Evolutionary conservation across 2,888 invertebrate genomes (phyloP).

Genomic region (Agonum fuliginosum): DNA sequence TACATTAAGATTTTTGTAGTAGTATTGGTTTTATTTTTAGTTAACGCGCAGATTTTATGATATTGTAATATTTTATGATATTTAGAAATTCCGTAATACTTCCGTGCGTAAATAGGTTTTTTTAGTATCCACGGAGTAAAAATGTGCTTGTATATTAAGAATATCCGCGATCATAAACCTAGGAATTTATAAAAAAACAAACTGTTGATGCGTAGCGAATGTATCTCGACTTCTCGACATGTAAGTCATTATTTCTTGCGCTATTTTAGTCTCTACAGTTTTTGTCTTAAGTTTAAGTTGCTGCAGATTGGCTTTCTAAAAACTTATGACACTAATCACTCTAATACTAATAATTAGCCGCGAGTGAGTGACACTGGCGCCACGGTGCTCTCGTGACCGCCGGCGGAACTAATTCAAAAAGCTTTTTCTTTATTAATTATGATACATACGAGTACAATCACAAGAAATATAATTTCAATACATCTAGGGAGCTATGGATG

Average conservation of each 20-base stretch:
- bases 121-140: neutral
- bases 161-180: slow-evolving; percentile 16
- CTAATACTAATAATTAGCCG: slow-evolving; percentile 25
- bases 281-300: slow-evolving; percentile 3
- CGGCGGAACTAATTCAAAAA: slow-evolving; percentile 23
- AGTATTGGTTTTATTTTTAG: no score
- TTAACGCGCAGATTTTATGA: no score
- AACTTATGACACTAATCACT: slow-evolving; percentile 35
- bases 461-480: no score
- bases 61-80: neutral
- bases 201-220: neutral
- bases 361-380: slow-evolving; percentile 36
- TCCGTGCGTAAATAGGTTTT: neutral
- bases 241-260: slow-evolving; percentile 6
- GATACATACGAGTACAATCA: neutral
- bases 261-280: neutral
- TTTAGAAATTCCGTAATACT: neutral
- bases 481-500: slow-evolving; percentile 3
- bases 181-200: slow-evolving; percentile 24
- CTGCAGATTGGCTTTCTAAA: slow-evolving; percentile 36
- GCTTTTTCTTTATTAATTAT: neutral
- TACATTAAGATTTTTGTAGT: no score
- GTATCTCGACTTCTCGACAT: slow-evolving; percentile 1
- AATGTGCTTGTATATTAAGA: slow-evolving; percentile 4
- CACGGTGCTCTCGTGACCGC: neutral